Conservation (phyloP, 2,888 invertebrate genomes). For the Thumatha senex region DNA sequence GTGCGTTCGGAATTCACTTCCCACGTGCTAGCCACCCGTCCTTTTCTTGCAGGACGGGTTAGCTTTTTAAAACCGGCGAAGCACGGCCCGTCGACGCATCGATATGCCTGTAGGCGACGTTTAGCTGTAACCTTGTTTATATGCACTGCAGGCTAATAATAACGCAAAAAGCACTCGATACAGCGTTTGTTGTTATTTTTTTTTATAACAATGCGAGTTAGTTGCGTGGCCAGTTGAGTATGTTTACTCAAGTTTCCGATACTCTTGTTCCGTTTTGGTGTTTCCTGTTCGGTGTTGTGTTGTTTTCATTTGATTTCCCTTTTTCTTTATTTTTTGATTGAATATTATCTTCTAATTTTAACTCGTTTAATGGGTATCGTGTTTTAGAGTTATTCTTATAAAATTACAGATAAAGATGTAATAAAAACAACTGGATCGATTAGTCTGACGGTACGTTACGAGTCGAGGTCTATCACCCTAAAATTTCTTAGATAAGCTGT, state of each 20-base stretch:
- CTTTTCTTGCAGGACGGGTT: conserved; percentile 80
- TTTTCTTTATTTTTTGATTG: conserved; percentile 17
- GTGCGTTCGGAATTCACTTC: conserved; percentile 82
- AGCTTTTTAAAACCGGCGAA: conserved; percentile 76
- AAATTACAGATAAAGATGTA: conserved; percentile 25
- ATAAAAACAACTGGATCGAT: conserved; percentile 31
- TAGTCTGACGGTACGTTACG: conserved; percentile 5
- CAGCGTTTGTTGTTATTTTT: conserved; percentile 64
- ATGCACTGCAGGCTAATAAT: conserved; percentile 80
- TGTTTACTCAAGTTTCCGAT: conserved; percentile 56
- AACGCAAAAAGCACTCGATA: conserved; percentile 70
- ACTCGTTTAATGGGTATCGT: conserved; percentile 5
- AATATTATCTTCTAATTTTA: conserved; percentile 9
- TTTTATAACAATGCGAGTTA: conserved; percentile 53
- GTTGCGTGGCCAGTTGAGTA: conserved; percentile 62
- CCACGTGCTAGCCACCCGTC: conserved; percentile 77
- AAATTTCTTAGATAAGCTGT: conserved; percentile 23
- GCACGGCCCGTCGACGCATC: conserved; percentile 71
- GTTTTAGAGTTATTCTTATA: conserved; percentile 15
- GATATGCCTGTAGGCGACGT: conserved; percentile 74
- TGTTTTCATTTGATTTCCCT: conserved; percentile 31
- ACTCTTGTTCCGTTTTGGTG: conserved; percentile 51
- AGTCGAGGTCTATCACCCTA: conserved; percentile 23
- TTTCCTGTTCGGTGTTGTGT: conserved; percentile 48
- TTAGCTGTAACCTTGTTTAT: conserved; percentile 77